phyloP scores from a whole-genome alignment of 1,140 invertebrate species.

The Ceratosolen fusciceps region DNA sequence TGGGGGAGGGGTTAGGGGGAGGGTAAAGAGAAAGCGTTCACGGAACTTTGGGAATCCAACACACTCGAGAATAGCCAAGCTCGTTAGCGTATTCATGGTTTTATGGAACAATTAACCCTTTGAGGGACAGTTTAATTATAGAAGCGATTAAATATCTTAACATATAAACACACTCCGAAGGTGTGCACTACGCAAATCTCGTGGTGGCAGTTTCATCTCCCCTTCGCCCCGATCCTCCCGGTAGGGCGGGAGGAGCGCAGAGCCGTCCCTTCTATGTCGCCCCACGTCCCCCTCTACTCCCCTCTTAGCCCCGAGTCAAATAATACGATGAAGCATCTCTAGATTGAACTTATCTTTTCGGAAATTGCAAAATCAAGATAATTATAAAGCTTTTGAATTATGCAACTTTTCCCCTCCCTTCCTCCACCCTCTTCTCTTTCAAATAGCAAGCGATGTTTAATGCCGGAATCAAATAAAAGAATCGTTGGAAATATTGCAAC shows the following conservation, averaged over 20 bases:
- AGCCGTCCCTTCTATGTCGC: not conserved
- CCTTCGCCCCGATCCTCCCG: not conserved
- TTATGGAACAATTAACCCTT: constrained; percentile 72
- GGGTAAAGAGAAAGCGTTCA: not conserved
- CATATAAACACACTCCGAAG: constrained; percentile 64
- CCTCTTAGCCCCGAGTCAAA: not conserved
- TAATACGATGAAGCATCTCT: not conserved
- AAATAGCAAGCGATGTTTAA: too few species aligned
- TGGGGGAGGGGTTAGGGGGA: not conserved
- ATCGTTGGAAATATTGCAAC: too few species aligned
- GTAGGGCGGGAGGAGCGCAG: too few species aligned
- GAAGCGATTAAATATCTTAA: constrained; percentile 73
- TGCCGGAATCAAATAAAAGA: too few species aligned
- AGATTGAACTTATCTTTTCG: not conserved
- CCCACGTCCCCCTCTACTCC: not conserved
- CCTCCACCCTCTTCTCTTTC: too few species aligned
- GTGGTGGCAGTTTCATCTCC: constrained; percentile 24
- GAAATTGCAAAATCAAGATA: not conserved
- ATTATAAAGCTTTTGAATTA: not conserved
- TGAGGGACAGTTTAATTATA: constrained; percentile 73
- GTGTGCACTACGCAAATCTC: constrained; percentile 9
- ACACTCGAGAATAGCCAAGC: constrained; percentile 51
- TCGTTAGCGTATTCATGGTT: constrained; percentile 72
- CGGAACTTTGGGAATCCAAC: constrained; percentile 37
- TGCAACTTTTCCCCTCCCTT: too few species aligned